phyloP scores from a whole-genome alignment of 2,888 invertebrate species.

The Electrophaes corylata region DNA sequence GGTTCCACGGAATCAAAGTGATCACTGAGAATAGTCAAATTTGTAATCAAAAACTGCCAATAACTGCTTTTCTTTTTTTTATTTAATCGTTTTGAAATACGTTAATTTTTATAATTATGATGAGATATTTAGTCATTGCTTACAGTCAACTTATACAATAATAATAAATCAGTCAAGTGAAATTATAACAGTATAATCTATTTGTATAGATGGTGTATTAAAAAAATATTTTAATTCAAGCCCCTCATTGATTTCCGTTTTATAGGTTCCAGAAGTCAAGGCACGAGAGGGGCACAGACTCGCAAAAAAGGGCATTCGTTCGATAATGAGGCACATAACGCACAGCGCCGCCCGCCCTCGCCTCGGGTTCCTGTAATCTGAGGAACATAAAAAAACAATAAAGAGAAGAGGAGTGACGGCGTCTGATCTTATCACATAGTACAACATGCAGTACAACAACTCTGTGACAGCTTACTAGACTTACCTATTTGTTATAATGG shows the following conservation, averaged over 20 bases:
- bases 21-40: no score
- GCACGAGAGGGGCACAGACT: constrained; percentile 3
- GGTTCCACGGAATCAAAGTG: no score
- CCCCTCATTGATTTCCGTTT: background rate
- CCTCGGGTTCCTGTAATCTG: constrained; percentile 37
- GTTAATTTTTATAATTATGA: no score
- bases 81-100: no score
- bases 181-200: no score
- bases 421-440: constrained; percentile 36
- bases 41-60: no score
- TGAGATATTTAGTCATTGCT: no score
- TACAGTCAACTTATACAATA: no score
- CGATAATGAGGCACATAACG: constrained; percentile 40
- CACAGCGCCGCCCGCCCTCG: constrained; percentile 31
- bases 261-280: constrained; percentile 14
- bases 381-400: constrained; percentile 65
- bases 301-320: constrained; percentile 28
- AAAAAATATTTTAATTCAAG: background rate
- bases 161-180: no score
- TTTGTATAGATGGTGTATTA: no score
- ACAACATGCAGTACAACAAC: constrained; percentile 34
- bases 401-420: constrained; percentile 62
- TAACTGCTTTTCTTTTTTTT: no score
- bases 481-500: no score
- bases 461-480: background rate